Evolutionary conservation across 2,797 vertebrate species (phyloP).

Genomic region (Adrianichthys oophorus): DNA sequence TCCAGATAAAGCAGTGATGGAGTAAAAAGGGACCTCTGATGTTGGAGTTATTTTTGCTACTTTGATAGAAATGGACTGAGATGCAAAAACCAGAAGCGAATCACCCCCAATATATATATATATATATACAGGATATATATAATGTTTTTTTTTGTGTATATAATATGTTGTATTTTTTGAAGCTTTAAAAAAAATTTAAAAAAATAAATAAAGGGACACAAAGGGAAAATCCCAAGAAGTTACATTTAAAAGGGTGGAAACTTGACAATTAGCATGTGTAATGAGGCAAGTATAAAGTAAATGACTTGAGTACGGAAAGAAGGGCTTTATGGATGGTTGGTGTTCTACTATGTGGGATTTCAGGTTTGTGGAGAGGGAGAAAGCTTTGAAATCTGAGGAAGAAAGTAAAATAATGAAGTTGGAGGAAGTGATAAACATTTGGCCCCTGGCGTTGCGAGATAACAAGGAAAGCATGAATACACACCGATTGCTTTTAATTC

Average conservation of each 20-base stretch:
- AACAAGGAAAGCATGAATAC: slow-evolving; percentile 13
- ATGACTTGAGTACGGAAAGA: slow-evolving; percentile 64
- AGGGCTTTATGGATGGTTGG: slow-evolving; percentile 55
- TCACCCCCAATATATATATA: not conserved
- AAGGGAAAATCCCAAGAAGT: slow-evolving; percentile 13
- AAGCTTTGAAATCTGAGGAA: slow-evolving; percentile 51
- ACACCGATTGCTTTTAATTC: slow-evolving; percentile 5
- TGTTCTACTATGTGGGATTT: slow-evolving; percentile 53
- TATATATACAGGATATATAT: not conserved
- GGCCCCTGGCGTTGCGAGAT: slow-evolving; percentile 20
- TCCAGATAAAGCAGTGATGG: no score
- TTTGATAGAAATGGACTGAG: no score
- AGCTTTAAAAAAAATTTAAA: not conserved
- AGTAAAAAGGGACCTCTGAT: no score
- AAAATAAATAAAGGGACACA: not conserved
- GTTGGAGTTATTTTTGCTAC: no score
- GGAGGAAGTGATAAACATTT: slow-evolving; percentile 52
- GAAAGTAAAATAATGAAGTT: slow-evolving; percentile 34
- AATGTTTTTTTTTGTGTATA: no score
- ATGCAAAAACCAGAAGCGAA: not conserved
- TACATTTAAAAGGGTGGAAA: slow-evolving; percentile 45
- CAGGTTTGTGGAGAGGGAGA: slow-evolving; percentile 28
- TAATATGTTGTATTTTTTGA: not conserved
- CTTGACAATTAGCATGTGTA: slow-evolving; percentile 64
- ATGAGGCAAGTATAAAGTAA: slow-evolving; percentile 49